Evolutionary conservation across 1,140 invertebrate species (phyloP).

Genomic region (Heterodera schachtii): DNA sequence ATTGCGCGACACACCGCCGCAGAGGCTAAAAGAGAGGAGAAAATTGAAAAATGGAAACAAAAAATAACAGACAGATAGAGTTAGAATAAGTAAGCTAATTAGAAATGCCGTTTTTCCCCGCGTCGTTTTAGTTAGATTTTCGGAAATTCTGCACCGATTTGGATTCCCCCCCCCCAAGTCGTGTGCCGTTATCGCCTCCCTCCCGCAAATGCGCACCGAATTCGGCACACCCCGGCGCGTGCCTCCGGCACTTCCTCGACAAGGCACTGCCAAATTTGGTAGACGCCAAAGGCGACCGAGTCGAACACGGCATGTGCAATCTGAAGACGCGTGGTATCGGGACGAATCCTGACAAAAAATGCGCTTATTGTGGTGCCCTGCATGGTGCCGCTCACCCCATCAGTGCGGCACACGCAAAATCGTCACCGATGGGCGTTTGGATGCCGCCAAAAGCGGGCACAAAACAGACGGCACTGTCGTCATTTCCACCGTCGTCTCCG

Average conservation of each 20-base stretch:
- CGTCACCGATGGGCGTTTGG: slow-evolving; percentile 84
- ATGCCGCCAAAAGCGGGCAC: slow-evolving; percentile 87
- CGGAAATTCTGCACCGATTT: too few species aligned
- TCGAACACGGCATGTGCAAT: slow-evolving; percentile 82
- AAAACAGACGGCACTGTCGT: slow-evolving; percentile 83
- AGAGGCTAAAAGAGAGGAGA: slow-evolving; percentile 72
- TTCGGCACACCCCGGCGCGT: background rate
- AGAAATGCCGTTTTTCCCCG: too few species aligned
- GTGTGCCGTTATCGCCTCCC: background rate
- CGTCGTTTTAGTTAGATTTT: background rate
- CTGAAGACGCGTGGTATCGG: slow-evolving; percentile 78
- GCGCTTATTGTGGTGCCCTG: too few species aligned
- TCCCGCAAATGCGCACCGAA: background rate
- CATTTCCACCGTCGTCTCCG: slow-evolving; percentile 70
- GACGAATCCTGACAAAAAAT: slow-evolving; percentile 73
- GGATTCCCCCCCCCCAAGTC: background rate
- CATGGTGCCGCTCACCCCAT: background rate
- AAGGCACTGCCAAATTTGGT: slow-evolving; percentile 76
- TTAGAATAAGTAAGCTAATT: too few species aligned
- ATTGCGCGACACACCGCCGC: slow-evolving; percentile 89
- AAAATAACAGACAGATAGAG: too few species aligned
- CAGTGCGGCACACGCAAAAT: slow-evolving; percentile 71
- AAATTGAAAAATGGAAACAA: background rate
- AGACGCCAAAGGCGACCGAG: slow-evolving; percentile 81
- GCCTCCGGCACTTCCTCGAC: slow-evolving; percentile 22